A percentile compares a stretch with the other conserved stretches of the same genome.
Evolutionary conservation across 2,797 vertebrate genomes (phyloP).

Genomic region (Gorsachius magnificus): DNA sequence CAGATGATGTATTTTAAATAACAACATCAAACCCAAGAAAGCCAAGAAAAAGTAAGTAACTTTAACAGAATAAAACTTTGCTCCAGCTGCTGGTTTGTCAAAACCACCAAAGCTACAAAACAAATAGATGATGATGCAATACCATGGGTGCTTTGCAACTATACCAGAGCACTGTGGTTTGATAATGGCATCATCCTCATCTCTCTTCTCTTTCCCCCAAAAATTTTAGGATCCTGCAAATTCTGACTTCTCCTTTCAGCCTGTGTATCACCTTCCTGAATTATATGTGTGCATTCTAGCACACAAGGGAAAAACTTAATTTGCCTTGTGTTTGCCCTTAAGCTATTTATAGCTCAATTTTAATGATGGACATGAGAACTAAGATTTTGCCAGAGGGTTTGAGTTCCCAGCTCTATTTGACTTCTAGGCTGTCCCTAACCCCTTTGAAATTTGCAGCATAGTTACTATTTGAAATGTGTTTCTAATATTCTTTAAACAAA

Average conservation of each 20-base stretch:
- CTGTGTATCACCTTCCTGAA: not conserved
- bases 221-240: not conserved
- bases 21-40: not conserved
- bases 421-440: not conserved
- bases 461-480: not conserved
- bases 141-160: not conserved
- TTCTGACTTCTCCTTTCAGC: not conserved
- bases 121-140: not conserved
- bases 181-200: not conserved
- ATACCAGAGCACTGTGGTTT: not conserved
- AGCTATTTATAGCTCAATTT: constrained; percentile 45
- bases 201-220: not conserved
- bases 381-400: not conserved
- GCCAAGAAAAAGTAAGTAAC: not conserved
- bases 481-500: not conserved
- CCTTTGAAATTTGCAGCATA: not conserved
- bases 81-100: not conserved
- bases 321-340: not conserved
- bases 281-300: not conserved
- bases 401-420: not conserved
- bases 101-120: not conserved
- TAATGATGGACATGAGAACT: constrained; percentile 15
- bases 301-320: not conserved
- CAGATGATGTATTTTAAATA: not conserved
- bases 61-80: not conserved